These are phyloP conservation scores for Pterocles orientalis DNA, from an alignment of 2,113 vertebrate species.

Conservation along the genomic window DNA sequence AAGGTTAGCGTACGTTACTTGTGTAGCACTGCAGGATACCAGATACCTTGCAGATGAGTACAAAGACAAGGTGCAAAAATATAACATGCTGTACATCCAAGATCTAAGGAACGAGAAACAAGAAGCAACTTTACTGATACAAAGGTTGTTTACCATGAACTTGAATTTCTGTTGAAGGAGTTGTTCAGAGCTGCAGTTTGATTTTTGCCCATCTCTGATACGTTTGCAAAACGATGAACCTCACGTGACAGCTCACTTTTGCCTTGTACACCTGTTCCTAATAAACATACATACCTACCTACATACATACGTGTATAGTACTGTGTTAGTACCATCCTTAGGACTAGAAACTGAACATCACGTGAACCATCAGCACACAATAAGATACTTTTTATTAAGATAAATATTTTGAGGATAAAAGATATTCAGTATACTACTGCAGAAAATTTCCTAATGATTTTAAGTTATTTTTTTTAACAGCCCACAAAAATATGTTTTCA, in stretches of 20 bases:
- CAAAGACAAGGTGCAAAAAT: neutral
- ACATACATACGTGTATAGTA: neutral
- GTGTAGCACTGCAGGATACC: neutral
- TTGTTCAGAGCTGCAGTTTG: neutral
- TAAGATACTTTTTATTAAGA: slow-evolving; percentile 27
- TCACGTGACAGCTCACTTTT: neutral
- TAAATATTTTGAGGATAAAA: slow-evolving; percentile 8
- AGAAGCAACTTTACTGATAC: neutral
- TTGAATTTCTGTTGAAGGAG: neutral
- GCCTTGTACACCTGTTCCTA: neutral
- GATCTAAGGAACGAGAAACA: neutral
- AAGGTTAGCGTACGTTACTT: neutral
- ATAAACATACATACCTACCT: neutral
- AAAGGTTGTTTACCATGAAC: neutral
- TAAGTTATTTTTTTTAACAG: neutral
- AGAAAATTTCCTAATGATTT: slow-evolving; percentile 24
- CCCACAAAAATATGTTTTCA: slow-evolving; percentile 31
- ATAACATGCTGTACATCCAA: neutral
- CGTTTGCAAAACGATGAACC: neutral
- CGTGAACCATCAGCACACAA: neutral
- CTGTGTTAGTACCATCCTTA: neutral
- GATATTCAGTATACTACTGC: neutral
- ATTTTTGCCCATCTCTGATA: neutral
- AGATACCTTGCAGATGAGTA: neutral
- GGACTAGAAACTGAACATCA: neutral